phyloP scores from a whole-genome alignment of 2,888 invertebrate genomes.

The Sminthurides aquaticus region DNA sequence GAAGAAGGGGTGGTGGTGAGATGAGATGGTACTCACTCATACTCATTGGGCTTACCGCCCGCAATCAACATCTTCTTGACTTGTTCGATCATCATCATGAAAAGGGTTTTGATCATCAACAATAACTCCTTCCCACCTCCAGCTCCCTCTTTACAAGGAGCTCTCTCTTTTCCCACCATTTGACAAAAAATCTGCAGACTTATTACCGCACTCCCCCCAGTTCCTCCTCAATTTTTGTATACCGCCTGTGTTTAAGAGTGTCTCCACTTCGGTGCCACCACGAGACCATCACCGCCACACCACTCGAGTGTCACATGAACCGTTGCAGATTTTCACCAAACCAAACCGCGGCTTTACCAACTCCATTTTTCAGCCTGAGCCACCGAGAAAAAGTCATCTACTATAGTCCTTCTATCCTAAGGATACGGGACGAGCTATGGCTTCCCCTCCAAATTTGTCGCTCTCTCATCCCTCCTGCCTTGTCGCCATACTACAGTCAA shows the following conservation, averaged over 20 bases:
- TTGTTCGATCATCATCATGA: too few relatives aligned
- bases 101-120: background rate
- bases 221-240: too few relatives aligned
- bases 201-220: background rate
- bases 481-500: constrained; percentile 43
- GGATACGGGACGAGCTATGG: constrained; percentile 25
- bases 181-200: background rate
- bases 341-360: background rate
- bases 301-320: background rate
- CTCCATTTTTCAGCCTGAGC: too few relatives aligned
- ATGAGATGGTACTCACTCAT: too few relatives aligned
- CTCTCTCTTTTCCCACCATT: background rate
- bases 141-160: too few relatives aligned
- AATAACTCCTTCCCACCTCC: background rate
- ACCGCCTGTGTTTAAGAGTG: too few relatives aligned
- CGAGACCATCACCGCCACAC: too few relatives aligned
- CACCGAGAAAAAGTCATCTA: background rate
- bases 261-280: too few relatives aligned
- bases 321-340: background rate
- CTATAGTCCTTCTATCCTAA: too few relatives aligned
- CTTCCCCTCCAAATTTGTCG: constrained; percentile 28
- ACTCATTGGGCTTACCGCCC: too few relatives aligned
- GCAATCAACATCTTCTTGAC: too few relatives aligned
- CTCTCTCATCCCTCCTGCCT: constrained; percentile 38
- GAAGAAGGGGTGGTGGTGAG: too few relatives aligned